Conservation (phyloP, 2,888 invertebrate genomes). For the Noctua pronuba region DNA sequence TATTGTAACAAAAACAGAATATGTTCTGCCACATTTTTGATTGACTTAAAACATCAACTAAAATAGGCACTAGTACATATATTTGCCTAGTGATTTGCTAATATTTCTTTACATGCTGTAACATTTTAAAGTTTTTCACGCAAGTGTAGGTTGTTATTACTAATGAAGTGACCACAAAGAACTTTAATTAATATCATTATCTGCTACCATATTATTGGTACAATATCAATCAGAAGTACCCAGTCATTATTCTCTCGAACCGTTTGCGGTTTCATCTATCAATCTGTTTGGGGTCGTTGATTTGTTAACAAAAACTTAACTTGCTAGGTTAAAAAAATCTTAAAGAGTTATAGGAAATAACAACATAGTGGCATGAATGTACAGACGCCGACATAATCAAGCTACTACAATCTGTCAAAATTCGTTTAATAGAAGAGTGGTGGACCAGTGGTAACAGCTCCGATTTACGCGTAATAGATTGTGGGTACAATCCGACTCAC, state of each 20-base stretch:
- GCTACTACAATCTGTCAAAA: no score
- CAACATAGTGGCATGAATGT: background rate
- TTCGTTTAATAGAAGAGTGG: background rate
- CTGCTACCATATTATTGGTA: background rate
- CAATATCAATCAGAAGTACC: constrained; percentile 2
- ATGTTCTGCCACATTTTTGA: background rate
- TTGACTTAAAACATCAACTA: background rate
- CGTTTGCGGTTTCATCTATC: constrained; percentile 16
- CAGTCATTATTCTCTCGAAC: constrained; percentile 6
- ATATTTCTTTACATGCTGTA: background rate
- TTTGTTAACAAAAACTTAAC: constrained; percentile 4
- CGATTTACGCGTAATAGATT: no score
- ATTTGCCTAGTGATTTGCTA: background rate
- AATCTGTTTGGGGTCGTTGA: constrained; percentile 16
- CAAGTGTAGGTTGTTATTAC: background rate
- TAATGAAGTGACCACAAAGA: constrained; percentile 4
- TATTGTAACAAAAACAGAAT: no score
- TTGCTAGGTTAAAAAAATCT: background rate
- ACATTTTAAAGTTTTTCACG: background rate
- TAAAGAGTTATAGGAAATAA: background rate
- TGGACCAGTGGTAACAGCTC: background rate
- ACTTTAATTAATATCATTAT: constrained; percentile 12
- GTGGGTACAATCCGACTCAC: no score
- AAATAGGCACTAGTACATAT: background rate
- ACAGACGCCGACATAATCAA: no score